Conservation (phyloP, 2,113 vertebrate species). For the Zosterops pallidus region DNA sequence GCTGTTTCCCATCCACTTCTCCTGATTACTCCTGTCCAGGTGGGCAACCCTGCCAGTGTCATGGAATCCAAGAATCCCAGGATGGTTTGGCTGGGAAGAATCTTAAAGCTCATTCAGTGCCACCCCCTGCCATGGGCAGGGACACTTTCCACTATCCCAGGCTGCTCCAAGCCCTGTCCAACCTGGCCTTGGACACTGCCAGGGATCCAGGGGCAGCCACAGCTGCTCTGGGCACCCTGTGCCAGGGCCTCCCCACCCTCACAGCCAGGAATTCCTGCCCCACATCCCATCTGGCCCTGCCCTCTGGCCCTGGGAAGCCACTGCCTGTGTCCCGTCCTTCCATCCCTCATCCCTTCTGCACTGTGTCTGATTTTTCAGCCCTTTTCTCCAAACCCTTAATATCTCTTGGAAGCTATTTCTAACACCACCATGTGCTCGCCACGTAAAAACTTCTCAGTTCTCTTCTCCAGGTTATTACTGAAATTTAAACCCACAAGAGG, state of each 20-base stretch:
- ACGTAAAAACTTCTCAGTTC: background rate
- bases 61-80: background rate
- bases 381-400: background rate
- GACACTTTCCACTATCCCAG: background rate
- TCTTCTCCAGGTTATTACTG: background rate
- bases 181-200: background rate
- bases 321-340: fast-evolving
- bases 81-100: background rate
- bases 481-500: background rate
- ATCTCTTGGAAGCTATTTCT: background rate
- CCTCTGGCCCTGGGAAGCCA: background rate
- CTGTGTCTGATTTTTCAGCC: background rate
- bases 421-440: fast-evolving
- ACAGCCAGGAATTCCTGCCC: background rate
- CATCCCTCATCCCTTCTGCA: fast-evolving
- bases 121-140: background rate
- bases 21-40: background rate
- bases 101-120: fast-evolving
- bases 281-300: fast-evolving
- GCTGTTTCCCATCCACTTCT: background rate
- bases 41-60: fast-evolving
- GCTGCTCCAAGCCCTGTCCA: fast-evolving
- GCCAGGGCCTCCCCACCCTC: background rate
- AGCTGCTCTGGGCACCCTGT: background rate
- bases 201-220: background rate